Evolutionary conservation across 2,888 invertebrate genomes (phyloP).

Genomic region (Tenthredo distinguenda): DNA sequence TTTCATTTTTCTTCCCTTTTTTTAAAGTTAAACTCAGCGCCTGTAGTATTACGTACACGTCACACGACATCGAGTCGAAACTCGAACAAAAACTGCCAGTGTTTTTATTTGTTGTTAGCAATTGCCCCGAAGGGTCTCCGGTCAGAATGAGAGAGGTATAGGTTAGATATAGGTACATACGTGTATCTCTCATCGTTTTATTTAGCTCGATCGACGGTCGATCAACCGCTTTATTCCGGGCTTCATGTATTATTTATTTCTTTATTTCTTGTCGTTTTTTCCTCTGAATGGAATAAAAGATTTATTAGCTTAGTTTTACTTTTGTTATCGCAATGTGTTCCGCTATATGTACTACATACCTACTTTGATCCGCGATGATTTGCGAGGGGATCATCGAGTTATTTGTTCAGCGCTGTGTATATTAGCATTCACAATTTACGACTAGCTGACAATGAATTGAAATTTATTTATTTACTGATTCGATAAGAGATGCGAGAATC

Average conservation of each 20-base stretch:
- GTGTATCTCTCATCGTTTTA: not conserved
- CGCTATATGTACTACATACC: not conserved
- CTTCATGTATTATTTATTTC: not conserved
- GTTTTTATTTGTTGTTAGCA: constrained; percentile 5
- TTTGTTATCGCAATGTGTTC: not conserved
- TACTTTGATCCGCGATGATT: not conserved
- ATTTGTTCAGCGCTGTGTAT: not conserved
- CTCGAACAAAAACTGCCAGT: not conserved
- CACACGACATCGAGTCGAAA: not conserved
- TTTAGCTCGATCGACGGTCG: not conserved
- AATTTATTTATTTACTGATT: not conserved
- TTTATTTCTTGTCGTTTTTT: not conserved
- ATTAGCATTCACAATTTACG: not conserved
- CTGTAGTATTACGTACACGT: not conserved
- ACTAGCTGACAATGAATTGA: not conserved
- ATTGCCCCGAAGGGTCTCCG: not conserved
- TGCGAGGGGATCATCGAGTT: not conserved
- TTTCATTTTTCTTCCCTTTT: not conserved
- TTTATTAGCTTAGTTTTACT: not conserved
- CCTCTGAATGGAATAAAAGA: not conserved
- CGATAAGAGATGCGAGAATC: no score
- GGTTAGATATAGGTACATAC: not conserved
- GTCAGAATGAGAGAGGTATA: not conserved
- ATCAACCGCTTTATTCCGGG: not conserved
- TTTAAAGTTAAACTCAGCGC: not conserved